These are phyloP conservation scores for Dryococelus australis DNA, from an alignment of 2,888 invertebrate genomes.

Conservation along the genomic window DNA sequence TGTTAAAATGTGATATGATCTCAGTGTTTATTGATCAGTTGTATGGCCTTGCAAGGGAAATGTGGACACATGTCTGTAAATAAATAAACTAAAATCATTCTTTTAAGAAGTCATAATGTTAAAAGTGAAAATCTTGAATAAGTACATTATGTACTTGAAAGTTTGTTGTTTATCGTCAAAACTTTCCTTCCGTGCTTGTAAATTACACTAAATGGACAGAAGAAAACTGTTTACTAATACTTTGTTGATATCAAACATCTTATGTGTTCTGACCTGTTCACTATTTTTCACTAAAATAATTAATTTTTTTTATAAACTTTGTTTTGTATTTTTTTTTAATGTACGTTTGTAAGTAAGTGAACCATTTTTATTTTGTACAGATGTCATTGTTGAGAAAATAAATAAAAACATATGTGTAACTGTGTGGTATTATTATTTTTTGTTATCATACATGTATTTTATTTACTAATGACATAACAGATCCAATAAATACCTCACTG, in stretches of 20 bases:
- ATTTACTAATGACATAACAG: too few species aligned
- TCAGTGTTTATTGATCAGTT: slow-evolving; percentile 9
- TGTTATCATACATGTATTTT: neutral
- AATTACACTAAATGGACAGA: neutral
- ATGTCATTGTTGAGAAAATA: slow-evolving; percentile 33
- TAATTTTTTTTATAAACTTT: neutral
- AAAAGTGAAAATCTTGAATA: neutral
- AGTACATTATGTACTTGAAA: neutral
- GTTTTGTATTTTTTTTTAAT: neutral
- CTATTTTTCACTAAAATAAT: neutral
- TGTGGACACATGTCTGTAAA: neutral
- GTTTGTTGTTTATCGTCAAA: neutral
- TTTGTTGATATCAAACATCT: slow-evolving; percentile 1
- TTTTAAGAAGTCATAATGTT: neutral
- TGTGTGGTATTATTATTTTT: neutral
- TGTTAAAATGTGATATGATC: slow-evolving; percentile 21
- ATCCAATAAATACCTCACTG: too few species aligned
- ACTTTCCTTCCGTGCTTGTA: neutral
- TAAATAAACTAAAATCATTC: neutral
- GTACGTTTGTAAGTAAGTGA: slow-evolving; percentile 3
- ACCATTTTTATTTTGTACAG: slow-evolving; percentile 40
- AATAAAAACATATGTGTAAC: slow-evolving; percentile 22
- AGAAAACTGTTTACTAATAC: neutral
- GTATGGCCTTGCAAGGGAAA: neutral
- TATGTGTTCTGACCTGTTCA: neutral